These are phyloP conservation scores for Trypoxylus dichotomus DNA, from an alignment of 1,140 invertebrate genomes.

Conservation along the genomic window DNA sequence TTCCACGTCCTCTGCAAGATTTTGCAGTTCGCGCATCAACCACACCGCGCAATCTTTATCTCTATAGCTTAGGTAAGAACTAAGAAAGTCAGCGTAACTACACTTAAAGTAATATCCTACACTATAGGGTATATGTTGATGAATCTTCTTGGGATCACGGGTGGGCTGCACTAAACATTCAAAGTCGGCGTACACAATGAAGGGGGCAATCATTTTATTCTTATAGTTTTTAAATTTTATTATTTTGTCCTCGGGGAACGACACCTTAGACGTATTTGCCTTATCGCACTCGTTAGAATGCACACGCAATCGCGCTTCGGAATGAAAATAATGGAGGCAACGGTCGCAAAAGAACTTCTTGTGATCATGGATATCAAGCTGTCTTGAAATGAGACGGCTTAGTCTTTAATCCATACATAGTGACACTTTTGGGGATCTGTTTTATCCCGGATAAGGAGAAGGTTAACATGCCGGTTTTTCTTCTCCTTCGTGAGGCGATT, in stretches of 20 bases:
- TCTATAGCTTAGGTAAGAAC: background rate
- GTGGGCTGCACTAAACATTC: background rate
- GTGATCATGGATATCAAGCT: background rate
- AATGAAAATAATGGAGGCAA: background rate
- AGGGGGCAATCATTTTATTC: background rate
- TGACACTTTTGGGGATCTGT: background rate
- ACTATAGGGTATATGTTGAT: background rate
- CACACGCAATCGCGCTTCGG: background rate
- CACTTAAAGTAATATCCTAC: background rate
- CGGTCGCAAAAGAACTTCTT: background rate
- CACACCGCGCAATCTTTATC: background rate
- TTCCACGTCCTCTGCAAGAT: no score
- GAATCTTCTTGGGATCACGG: background rate
- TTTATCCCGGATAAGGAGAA: background rate
- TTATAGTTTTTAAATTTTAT: background rate
- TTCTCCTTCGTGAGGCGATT: background rate
- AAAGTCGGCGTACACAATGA: background rate
- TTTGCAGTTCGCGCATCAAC: background rate
- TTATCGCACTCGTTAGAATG: background rate
- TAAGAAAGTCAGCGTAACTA: background rate
- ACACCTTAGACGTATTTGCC: background rate
- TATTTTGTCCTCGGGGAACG: background rate
- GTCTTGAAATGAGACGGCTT: background rate
- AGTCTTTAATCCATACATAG: conserved; percentile 32
- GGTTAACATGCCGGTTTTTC: background rate